Evolutionary conservation across 1,140 invertebrate species (phyloP), one percentile per base, ranked within the genome.

Genomic region (Plutomurus gul): DNA sequence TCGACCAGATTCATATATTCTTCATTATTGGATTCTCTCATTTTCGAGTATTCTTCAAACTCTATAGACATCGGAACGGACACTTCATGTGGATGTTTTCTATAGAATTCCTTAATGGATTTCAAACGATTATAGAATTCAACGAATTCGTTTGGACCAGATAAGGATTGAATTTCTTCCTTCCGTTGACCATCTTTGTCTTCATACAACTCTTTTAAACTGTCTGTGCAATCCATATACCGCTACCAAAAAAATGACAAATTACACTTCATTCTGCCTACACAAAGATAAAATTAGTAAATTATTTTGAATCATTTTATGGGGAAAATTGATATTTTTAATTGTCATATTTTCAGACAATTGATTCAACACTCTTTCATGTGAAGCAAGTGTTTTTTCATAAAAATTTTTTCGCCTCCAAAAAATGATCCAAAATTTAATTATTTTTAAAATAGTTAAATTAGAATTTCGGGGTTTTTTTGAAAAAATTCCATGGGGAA

Each of bases 61-160:
- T 99, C 96, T 0, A 97, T 92, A 10, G 96, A 97, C 92, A 99
- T 96, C 6, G 97, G 97, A 7, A 98, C 91, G 87, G 93, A 94
- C 85, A 93, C 92, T 88, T 99, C 97, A 89, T 98, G 96, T 4
- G 97, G 96, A 90, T 99, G 95, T 85, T 94, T 93, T 74, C 95
- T 91, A 85, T 99, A 96, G 86, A 98, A 99, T 84, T 99, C 96
- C 88, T 97, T 98, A 36, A 99, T 96, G 77, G 92, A 91, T 86
- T 97, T 97, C 0, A 99, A 88, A 75, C 97, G 90, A 5, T 91
- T 91, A 86, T 99, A 99, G 88, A 99, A 99, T 87, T 99, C 97
- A 75, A 93, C 92, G 88, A 99, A 99, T 86, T 99, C 98, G 89
- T 99, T 99, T 30, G 97, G 96, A 0, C 97, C 97, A 3, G 96